Evolutionary conservation across 2,113 vertebrate species (phyloP), one percentile per base, ranked within the genome.

Genomic region (Coptodon rendalli): DNA sequence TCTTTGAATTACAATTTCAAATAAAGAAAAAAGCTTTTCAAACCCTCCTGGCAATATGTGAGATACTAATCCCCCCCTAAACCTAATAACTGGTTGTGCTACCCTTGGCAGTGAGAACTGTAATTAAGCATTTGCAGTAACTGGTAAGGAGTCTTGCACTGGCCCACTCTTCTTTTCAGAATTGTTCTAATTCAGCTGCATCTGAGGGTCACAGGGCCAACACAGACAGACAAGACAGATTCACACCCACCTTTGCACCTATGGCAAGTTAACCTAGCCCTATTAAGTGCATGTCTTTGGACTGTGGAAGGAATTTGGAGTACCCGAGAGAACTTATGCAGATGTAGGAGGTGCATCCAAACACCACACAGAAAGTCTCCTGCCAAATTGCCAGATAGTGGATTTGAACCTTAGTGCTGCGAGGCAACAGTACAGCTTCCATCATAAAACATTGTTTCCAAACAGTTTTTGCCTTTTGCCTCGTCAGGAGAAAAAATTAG

Each of bases 191-290:
- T 71, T 71, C 36, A 43, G 36, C 36, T 40, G 22, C 66, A 14
- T 43, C 7, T 1, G 27, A 61, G 27, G 57, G 12, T 66, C 17
- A 36, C 61, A 66, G 61, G 17, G 31, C 9, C 59, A 0, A 63
- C 57, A 34, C 29, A 19, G 9, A 59, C 24, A 8, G 2, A 31
- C 8, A 34, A 63, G 17, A 34, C 57, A 4, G 17, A 36, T 36
- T 34, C 61, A 63, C 59, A 63, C 2, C 31, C 59, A 38, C 10
- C 17, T 36, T 63, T 12, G 31, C 59, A 63, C 4, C 31, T 66
- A 66, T 5, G 61, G 17, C 31, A 4, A 12, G 61, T 36, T 66
- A 36, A 63, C 0, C 61, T 0, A 0, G 9, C 10, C 29, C 31
- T 36, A 0, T 12, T 66, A 66, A 12, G 61, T 66, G 31, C 31